Evolutionary conservation across 1,140 invertebrate genomes (phyloP).

Genomic region (Papilio helenus): DNA sequence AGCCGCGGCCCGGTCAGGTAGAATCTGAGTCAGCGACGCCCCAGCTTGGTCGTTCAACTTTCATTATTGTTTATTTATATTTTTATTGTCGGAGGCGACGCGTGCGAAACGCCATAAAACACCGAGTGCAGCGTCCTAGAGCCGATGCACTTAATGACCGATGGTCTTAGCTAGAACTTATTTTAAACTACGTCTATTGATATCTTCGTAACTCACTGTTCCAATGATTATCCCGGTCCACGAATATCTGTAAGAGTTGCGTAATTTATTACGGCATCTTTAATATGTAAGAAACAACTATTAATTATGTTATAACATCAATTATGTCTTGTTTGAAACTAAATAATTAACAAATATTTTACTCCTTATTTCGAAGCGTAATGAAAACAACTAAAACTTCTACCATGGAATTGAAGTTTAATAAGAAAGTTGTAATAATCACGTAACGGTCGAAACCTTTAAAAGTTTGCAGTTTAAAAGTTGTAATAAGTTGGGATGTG

Average conservation of each 20-base stretch:
- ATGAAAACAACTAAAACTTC: background rate
- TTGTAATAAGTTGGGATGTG: background rate
- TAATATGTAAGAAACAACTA: too few species aligned
- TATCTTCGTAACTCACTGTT: too few species aligned
- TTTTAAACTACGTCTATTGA: background rate
- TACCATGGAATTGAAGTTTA: background rate
- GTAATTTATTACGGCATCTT: too few species aligned
- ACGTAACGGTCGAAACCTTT: background rate
- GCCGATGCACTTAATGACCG: background rate
- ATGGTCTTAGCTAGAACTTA: slow-evolving; percentile 10
- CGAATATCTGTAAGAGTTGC: too few species aligned
- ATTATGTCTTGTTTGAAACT: too few species aligned
- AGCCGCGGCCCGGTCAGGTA: slow-evolving; percentile 57
- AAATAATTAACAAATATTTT: too few species aligned
- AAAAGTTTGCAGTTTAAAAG: background rate
- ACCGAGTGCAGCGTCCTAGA: slow-evolving; percentile 41
- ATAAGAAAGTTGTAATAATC: background rate
- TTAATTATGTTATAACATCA: too few species aligned
- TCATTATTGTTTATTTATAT: slow-evolving; percentile 72
- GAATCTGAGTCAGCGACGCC: slow-evolving; percentile 66
- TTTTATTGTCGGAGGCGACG: slow-evolving; percentile 65
- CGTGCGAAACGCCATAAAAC: slow-evolving; percentile 56
- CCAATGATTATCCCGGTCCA: too few species aligned
- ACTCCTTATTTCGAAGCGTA: too few species aligned
- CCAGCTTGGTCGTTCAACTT: slow-evolving; percentile 70